A percentile compares a stretch with the other conserved stretches of the same genome.
Conservation (phyloP, 2,797 vertebrate genomes). For the Trachops cirrhosus region DNA sequence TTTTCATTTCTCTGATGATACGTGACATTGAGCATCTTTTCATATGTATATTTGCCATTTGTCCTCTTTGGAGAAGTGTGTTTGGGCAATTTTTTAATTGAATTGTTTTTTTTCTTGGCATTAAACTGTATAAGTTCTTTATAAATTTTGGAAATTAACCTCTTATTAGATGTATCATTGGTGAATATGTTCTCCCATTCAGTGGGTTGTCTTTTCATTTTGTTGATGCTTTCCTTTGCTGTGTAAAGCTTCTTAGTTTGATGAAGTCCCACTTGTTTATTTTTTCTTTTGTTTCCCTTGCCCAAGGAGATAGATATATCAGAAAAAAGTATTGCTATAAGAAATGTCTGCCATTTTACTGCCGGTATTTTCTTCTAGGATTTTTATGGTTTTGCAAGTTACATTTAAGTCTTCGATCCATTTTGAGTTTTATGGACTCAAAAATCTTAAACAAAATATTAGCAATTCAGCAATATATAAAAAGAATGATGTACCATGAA, state of each 20-base stretch:
- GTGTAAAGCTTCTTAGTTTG: neutral
- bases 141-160: neutral
- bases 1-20: neutral
- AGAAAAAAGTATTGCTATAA: neutral
- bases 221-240: neutral
- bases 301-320: neutral
- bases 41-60: neutral
- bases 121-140: neutral
- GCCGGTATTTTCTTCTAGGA: neutral
- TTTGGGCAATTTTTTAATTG: neutral
- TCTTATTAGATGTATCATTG: neutral
- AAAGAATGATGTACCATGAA: neutral
- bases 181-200: neutral
- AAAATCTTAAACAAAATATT: constrained; percentile 6
- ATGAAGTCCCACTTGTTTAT: neutral
- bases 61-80: neutral
- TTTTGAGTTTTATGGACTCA: neutral
- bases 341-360: neutral
- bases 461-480: neutral
- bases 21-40: neutral
- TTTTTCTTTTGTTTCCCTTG: neutral
- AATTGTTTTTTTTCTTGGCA: neutral
- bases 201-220: neutral
- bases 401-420: neutral
- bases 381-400: neutral